Evolutionary conservation across 2,888 invertebrate species (phyloP), one percentile per base, ranked within the genome.

Genomic region (Carabus problematicus): DNA sequence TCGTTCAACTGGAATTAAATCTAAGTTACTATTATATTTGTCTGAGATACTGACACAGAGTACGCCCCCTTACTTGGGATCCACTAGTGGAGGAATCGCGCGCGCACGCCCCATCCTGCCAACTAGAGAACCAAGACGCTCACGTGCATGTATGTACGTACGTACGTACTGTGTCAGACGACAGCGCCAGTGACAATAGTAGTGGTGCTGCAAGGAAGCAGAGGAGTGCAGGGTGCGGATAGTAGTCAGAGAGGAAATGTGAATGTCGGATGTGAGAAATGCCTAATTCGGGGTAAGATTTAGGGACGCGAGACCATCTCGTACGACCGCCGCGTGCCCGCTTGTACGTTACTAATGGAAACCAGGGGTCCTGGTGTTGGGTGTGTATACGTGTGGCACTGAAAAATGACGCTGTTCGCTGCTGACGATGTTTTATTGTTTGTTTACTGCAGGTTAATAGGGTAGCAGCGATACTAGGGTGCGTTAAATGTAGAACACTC

Each of bases 231-330:
- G 29, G 29, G 29, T 29, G 29, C 29, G 29, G 29, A 29, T 29
- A 29, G 29, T 29, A 29, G 29, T 29, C 29, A 29, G 29, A 52
- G 19, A 52, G 52, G 52, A 52, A 52, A 16, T 52, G 52, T 19
- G 52, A 52, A 52, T 52, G 52, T 52, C 47, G 59, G 66, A 66
- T 49, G 66, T 66, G 66, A 66, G 66, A 66, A 66, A 66, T 66
- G 66, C 59, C 66, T 66, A 66, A 66, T 66, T 66, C 66, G 45
- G 66, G 66, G n/a, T 58, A 66, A 66, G 66, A 66, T 66, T 66
- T 66, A 66, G 66, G 52, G 40, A 40, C 39, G 29, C 54, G 64
- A 29, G 29, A 29, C 29, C 29, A 29, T 64, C 54, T 52, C 41
- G 52, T 54, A 61, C 40, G 61, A 61, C 61, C 64, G 54, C 64